Percentiles rank a stretch among this genome's conserved stretches.
Evolutionary conservation across 1,140 invertebrate species (phyloP).

Genomic region (Augochlora pura): DNA sequence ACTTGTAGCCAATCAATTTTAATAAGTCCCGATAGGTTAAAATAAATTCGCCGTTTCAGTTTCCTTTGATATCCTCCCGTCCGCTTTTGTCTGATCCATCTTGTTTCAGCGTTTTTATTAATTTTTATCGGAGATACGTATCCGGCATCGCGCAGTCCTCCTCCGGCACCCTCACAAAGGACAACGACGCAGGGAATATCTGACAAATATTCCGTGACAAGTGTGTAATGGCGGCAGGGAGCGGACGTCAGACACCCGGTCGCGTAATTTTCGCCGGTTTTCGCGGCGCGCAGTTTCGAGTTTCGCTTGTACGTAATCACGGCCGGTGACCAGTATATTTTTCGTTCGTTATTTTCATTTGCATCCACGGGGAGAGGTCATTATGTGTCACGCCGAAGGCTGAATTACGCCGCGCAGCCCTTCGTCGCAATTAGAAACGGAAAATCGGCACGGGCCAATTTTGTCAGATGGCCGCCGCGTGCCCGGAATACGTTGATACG

Average conservation of each 20-base stretch:
- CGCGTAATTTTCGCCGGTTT: neutral
- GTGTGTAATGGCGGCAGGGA: no score
- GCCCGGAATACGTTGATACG: neutral
- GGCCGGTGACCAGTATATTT: neutral
- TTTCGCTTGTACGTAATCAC: neutral
- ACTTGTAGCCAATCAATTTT: no score
- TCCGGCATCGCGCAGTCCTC: neutral
- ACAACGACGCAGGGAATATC: neutral
- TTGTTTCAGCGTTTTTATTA: no score
- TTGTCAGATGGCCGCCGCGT: conserved; percentile 1
- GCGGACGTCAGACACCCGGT: neutral
- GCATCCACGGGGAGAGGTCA: neutral
- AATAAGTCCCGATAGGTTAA: no score
- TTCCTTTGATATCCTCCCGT: no score
- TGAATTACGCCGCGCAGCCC: neutral
- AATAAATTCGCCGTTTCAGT: no score
- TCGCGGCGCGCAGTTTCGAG: neutral
- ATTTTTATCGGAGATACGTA: neutral
- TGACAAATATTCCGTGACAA: neutral
- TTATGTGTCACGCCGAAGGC: neutral
- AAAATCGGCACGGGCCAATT: conserved; percentile 7
- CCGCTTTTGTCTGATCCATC: no score
- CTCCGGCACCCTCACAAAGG: neutral
- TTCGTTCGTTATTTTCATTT: conserved; percentile 3
- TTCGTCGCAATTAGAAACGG: conserved; percentile 6